A percentile compares a stretch with the other conserved stretches of the same genome.
phyloP scores from a whole-genome alignment of 2,113 vertebrate species.

The Cyprinodon variegatus region DNA sequence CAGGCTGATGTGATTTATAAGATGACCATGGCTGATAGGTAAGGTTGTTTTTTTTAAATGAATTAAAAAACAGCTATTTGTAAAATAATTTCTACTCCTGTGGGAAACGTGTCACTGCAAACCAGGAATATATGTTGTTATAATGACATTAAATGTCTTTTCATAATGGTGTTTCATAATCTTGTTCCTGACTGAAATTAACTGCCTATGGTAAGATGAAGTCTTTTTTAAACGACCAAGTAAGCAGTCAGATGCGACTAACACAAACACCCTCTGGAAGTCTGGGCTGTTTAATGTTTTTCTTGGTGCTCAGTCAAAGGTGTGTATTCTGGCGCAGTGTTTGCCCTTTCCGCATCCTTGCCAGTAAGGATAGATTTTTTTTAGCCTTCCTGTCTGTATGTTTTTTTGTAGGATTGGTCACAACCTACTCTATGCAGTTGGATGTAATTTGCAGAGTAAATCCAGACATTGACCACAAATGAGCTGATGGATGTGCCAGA shows the following conservation, averaged over 20 bases:
- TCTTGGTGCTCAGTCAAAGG: neutral
- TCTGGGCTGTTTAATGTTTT: neutral
- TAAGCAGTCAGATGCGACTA: neutral
- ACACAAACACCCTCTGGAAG: neutral
- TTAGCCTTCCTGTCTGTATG: neutral
- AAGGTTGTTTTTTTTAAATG: conserved; percentile 43
- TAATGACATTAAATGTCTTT: neutral
- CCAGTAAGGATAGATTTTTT: neutral
- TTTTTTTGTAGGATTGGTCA: conserved; percentile 2
- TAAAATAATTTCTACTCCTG: neutral
- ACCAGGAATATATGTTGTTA: neutral
- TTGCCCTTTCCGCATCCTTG: neutral
- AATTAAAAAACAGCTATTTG: neutral
- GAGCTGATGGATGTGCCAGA: conserved; percentile 1
- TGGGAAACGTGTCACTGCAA: neutral
- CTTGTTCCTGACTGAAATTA: neutral
- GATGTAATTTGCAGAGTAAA: neutral
- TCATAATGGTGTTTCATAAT: neutral
- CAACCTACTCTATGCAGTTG: neutral
- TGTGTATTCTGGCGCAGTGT: neutral
- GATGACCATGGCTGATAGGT: conserved; percentile 99
- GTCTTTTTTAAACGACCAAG: neutral
- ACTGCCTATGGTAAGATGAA: neutral
- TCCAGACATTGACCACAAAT: neutral
- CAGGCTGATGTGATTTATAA: conserved; percentile 99